phyloP scores from a whole-genome alignment of 2,797 vertebrate species.

The Adelosebastes latens region DNA sequence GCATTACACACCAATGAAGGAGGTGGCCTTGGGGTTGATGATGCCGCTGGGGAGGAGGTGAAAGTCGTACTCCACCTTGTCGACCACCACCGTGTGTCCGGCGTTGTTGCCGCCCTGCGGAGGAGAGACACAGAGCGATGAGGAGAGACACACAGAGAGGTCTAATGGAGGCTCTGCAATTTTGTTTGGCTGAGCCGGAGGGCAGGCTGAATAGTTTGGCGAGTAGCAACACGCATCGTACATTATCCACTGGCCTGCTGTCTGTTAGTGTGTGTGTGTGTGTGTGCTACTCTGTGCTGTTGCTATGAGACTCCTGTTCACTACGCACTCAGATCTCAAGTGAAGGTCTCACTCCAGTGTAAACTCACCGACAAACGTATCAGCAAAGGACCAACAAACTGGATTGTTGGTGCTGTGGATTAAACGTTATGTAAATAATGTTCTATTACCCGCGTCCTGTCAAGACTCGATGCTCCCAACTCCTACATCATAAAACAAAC shows the following conservation, averaged over 20 bases:
- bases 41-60: constrained; percentile 99
- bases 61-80: constrained; percentile 97
- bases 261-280: neutral
- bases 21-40: constrained; percentile 96
- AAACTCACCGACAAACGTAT: constrained; percentile 17
- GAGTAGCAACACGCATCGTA: constrained; percentile 45
- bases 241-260: neutral
- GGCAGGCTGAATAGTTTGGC: constrained; percentile 47
- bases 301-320: constrained; percentile 28
- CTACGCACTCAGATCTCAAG: neutral
- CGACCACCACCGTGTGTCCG: constrained; percentile 97
- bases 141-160: constrained; percentile 16
- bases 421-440: neutral
- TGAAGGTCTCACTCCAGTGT: neutral
- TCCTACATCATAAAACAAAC: neutral
- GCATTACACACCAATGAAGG: constrained; percentile 93
- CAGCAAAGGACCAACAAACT: neutral
- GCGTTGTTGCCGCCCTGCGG: constrained; percentile 97
- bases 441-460: neutral
- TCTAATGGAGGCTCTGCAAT: neutral
- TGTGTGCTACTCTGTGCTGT: constrained; percentile 1
- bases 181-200: constrained; percentile 29
- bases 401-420: neutral
- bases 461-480: neutral
- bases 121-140: constrained; percentile 14